These are phyloP conservation scores for Physocephala rufipes DNA, from an alignment of 2,888 invertebrate genomes.

Conservation along the genomic window DNA sequence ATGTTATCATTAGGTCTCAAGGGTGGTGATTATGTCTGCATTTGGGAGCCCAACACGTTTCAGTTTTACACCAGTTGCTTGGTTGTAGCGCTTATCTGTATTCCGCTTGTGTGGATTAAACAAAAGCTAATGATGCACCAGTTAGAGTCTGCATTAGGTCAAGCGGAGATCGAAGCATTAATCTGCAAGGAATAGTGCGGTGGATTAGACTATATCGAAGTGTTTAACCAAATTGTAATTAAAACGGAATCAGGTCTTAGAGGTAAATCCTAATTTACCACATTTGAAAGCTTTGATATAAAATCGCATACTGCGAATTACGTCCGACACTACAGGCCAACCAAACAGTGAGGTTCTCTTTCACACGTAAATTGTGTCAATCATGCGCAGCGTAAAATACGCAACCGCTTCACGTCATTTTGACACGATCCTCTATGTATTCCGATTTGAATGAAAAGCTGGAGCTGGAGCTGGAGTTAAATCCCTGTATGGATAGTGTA, in stretches of 20 bases:
- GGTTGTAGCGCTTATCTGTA: conserved; percentile 75
- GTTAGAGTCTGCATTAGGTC: conserved; percentile 74
- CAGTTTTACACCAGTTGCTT: conserved; percentile 79
- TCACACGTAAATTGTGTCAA: conserved; percentile 77
- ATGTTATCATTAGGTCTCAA: conserved; percentile 73
- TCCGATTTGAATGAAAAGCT: conserved; percentile 77
- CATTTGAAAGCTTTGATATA: conserved; percentile 35
- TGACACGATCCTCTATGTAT: conserved; percentile 87
- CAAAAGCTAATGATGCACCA: conserved; percentile 76
- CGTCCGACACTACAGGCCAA: conserved; percentile 78
- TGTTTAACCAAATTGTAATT: conserved; percentile 69
- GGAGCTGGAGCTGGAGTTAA: conserved; percentile 65
- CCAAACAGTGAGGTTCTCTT: conserved; percentile 78
- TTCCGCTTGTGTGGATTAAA: conserved; percentile 79
- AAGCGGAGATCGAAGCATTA: conserved; percentile 74
- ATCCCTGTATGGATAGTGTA: conserved; percentile 65
- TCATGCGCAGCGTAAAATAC: conserved; percentile 71
- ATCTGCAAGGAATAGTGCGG: conserved; percentile 72
- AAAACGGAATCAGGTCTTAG: conserved; percentile 34
- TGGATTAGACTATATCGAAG: conserved; percentile 72
- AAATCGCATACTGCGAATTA: conserved; percentile 67
- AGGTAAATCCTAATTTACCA: conserved; percentile 1
- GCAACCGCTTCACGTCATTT: conserved; percentile 70
- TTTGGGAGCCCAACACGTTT: conserved; percentile 79
- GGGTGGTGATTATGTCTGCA: conserved; percentile 76